Evolutionary conservation across 2,113 vertebrate species (phyloP), one percentile per base, ranked within the genome.

Genomic region (Ascaphus truei): DNA sequence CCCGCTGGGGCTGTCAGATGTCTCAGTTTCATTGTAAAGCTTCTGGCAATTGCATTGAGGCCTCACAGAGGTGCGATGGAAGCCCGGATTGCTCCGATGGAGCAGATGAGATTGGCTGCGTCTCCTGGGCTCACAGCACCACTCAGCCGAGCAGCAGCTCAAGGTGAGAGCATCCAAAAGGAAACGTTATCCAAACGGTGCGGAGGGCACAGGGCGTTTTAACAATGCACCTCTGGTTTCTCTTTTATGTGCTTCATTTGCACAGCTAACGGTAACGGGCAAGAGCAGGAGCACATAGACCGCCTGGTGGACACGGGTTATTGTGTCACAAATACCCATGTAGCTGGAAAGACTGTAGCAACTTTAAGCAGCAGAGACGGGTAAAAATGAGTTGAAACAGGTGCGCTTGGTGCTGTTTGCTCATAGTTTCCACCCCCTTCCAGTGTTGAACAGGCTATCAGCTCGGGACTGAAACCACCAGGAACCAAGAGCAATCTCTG

Each of bases 61-160:
- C 15, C 0, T 30, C 68, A 25, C 68, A 16, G 68, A 11, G 71
- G 0, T 94, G 92, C 3, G 82, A 94, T 0, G 88, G 92, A 0
- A 20, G 76, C 10, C 41, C 48, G 0, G 76, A 93, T 69, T 95
- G 94, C 41, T 77, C 80, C 0, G 81, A 80, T 0, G 81, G 89
- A 62, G 81, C 91, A 0, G 91, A 94, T 10, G 92, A 94, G 78
- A 68, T 20, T 0, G 83, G 75, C 73, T 95, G 94, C 9, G 47
- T 48, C 13, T 61, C 56, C 4, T 45, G 29, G 1, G 27, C 59
- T 3, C 62, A 56, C 18, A 60, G 68, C 26, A 79, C 80, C 0
- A 69, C 71, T 4, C 80, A 31, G 2, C 4, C 11, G 0, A 0
- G 23, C 0, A 47, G 43, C 43, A 18, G 22, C 25, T 41, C n/a